Evolutionary conservation across 2,797 vertebrate genomes (phyloP).

Genomic region (Darevskia mixta): DNA sequence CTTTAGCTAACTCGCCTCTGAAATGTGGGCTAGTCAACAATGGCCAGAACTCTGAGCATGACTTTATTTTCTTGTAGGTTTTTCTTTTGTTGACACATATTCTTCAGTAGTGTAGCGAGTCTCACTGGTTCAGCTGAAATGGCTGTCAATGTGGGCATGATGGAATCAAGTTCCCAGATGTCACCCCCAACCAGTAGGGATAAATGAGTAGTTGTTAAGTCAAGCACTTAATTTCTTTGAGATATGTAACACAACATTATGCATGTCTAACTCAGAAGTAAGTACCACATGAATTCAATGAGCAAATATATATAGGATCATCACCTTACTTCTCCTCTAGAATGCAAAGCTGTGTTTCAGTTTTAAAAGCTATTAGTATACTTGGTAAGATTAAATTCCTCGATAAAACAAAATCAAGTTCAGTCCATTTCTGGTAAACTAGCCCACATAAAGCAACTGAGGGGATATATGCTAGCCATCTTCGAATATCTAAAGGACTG

Average conservation of each 20-base stretch:
- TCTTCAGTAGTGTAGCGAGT: neutral
- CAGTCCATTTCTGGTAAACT: neutral
- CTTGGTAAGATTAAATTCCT: neutral
- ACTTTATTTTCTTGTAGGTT: slow-evolving; percentile 22
- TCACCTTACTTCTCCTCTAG: too few relatives aligned
- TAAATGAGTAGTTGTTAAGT: neutral
- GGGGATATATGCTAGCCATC: too few relatives aligned
- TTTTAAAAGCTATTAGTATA: neutral
- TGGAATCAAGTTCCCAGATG: slow-evolving; percentile 12
- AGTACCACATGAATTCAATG: neutral
- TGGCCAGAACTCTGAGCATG: neutral
- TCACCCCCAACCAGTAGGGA: neutral
- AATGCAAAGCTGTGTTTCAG: neutral
- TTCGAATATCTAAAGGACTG: too few relatives aligned
- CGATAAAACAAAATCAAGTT: neutral
- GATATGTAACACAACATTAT: neutral
- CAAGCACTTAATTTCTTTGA: neutral
- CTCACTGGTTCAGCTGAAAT: slow-evolving; percentile 6
- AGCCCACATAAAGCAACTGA: neutral
- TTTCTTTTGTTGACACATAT: slow-evolving; percentile 11
- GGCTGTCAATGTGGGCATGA: slow-evolving; percentile 9
- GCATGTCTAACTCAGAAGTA: neutral
- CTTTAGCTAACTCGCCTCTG: slow-evolving; percentile 53
- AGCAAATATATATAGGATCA: neutral
- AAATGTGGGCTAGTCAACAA: neutral